Base-by-base conservation (phyloP, 2,797 vertebrate genomes). In the Coregonus suidteri region DNA sequence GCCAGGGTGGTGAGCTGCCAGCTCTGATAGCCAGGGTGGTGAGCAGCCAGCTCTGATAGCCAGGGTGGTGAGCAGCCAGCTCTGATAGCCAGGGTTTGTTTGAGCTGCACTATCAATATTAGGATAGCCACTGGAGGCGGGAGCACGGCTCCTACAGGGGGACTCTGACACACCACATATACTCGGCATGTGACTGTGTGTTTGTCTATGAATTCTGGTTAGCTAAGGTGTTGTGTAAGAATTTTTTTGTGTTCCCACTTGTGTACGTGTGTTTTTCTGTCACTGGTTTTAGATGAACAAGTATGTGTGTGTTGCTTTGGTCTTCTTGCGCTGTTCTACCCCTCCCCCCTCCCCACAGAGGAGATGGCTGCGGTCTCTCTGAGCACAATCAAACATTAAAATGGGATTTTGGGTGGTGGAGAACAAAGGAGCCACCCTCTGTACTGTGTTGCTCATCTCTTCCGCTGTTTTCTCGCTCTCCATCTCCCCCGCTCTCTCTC, bases 371-470 rank as follows among this genome's bases (percentile, higher is more conserved):
- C 56, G 13, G 37, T 75, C 73, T 80, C 74, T 65, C 71, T 75
- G 77, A 64, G 71, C 77, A 62, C 71, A 65, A 82, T 85, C 85
- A 85, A 85, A 81, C 77, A 80, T 84, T 82, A 78, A 88, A 79
- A 78, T 71, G 75, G 70, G 67, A 81, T 72, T 87, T 68, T 74
- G 83, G 62, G 79, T 67, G 62, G 76, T 71, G 47, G 51, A 74
- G 79, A 82, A 85, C 82, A 85, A 82, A 85, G 77, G 64, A 76
- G 51, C 9, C 47, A 75, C 81, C 76, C 78, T 52, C 59, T 83
- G 30, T 76, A 64, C 72, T 51, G 62, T 62, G 34, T 74, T 35
- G 73, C 15, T 75, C 75, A n/a, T 56, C 81, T 51, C 69, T 62
- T 67, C 71, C 59, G 41, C 11, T 62, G 54, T 53, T 13, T 51